phyloP scores from a whole-genome alignment of 2,113 vertebrate species.

The Aepyceros melampus region DNA sequence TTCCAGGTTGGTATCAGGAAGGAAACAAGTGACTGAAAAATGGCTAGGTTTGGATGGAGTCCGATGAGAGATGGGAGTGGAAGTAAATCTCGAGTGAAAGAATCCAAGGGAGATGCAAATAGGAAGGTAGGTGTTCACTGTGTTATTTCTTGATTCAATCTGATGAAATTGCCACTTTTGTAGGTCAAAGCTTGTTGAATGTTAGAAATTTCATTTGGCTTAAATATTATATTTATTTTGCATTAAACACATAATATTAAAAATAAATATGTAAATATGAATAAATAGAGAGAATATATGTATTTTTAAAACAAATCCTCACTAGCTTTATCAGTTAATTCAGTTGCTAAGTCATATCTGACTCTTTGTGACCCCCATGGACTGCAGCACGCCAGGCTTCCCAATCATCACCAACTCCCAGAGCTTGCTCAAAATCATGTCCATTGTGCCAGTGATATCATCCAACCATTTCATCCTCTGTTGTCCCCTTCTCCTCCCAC shows the following conservation, averaged over 20 bases:
- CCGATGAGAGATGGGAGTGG: background rate
- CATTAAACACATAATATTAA: background rate
- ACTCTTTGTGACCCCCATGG: background rate
- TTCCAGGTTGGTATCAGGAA: background rate
- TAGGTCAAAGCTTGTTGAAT: background rate
- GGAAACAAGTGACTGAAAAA: background rate
- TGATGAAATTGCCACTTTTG: background rate
- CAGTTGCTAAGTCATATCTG: background rate
- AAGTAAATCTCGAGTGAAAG: background rate
- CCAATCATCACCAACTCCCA: background rate
- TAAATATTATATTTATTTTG: background rate
- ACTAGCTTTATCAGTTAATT: background rate
- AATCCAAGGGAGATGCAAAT: background rate
- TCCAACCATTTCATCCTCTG: background rate
- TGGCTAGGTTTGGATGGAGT: background rate
- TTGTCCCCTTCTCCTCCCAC: rapidly evolving
- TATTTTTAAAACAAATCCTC: background rate
- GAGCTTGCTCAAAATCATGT: background rate
- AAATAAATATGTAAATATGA: background rate
- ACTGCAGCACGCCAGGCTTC: background rate
- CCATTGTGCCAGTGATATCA: background rate
- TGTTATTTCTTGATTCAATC: background rate
- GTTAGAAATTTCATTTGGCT: background rate
- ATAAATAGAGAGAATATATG: background rate
- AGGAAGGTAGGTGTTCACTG: background rate